A percentile compares a stretch with the other conserved stretches of the same genome.
phyloP scores from a whole-genome alignment of 2,888 invertebrate species.

The Sisyra terminalis region DNA sequence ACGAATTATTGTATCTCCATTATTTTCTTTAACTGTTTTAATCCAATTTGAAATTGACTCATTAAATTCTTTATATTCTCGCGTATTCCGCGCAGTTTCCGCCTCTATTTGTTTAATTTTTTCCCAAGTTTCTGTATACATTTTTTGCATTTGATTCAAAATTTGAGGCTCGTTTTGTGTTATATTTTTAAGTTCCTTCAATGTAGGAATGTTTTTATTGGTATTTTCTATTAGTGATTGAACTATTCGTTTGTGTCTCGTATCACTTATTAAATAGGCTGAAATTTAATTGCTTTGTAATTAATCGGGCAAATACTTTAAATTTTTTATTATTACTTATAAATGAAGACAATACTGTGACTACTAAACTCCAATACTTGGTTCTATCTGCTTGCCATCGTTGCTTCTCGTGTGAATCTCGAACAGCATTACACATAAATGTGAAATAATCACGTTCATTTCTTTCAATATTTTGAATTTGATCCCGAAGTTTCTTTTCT shows the following conservation, averaged over 20 bases:
- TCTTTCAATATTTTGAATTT: slow-evolving; percentile 48
- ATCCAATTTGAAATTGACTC: no score
- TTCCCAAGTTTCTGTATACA: no score
- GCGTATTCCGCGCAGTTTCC: no score
- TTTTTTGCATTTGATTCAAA: no score
- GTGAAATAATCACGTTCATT: slow-evolving; percentile 62
- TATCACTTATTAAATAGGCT: slow-evolving; percentile 4
- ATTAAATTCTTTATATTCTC: no score
- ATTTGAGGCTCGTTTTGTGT: no score
- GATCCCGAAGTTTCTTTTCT: slow-evolving; percentile 41
- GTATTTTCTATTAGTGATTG: not conserved
- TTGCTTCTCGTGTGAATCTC: slow-evolving; percentile 71
- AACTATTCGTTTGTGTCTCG: slow-evolving; percentile 2
- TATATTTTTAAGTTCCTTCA: no score
- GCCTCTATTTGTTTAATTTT: no score
- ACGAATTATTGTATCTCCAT: no score
- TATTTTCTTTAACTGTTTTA: no score
- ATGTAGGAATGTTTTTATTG: not conserved
- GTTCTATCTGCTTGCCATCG: slow-evolving; percentile 65
- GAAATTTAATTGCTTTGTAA: not conserved
- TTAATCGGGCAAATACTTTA: no score
- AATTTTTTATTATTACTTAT: no score
- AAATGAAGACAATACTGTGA: slow-evolving; percentile 17
- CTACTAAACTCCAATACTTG: slow-evolving; percentile 50
- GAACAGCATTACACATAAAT: slow-evolving; percentile 53